Evolutionary conservation across 2,888 invertebrate genomes (phyloP).

Genomic region (Cheiracanthium punctorium): DNA sequence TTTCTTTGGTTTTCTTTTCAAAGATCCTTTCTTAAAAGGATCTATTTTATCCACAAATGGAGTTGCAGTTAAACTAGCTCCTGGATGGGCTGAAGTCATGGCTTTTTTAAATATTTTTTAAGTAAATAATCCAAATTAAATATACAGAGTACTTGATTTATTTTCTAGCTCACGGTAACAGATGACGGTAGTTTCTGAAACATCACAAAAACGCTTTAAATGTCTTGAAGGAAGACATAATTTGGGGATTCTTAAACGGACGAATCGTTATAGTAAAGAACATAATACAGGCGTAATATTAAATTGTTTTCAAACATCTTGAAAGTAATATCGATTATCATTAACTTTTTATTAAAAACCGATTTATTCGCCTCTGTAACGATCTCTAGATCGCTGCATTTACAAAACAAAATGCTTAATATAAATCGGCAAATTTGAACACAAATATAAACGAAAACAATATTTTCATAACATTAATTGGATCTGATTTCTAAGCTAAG

Average conservation of each 20-base stretch:
- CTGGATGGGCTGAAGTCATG: conserved; percentile 67
- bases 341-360: conserved; percentile 39
- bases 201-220: conserved; percentile 57
- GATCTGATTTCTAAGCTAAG: conserved; percentile 58
- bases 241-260: conserved; percentile 35
- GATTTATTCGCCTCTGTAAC: conserved; percentile 19
- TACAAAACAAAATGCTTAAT: conserved; percentile 23
- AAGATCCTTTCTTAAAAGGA: conserved; percentile 98
- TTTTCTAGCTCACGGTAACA: conserved; percentile 51
- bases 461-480: conserved; percentile 62
- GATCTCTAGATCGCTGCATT: conserved; percentile 51
- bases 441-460: conserved; percentile 42
- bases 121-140: conserved; percentile 56
- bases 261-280: conserved; percentile 15
- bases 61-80: conserved; percentile 74
- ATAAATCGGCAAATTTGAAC: conserved; percentile 17
- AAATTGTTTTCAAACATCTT: conserved; percentile 57
- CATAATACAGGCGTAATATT: conserved; percentile 37
- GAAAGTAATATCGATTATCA: conserved; percentile 63
- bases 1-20: conserved; percentile 98
- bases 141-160: conserved; percentile 53
- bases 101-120: conserved; percentile 37
- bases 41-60: conserved; percentile 99
- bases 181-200: conserved; percentile 28
- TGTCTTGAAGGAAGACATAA: conserved; percentile 61